phyloP scores from a whole-genome alignment of 2,888 invertebrate genomes.

The Drosophila recens region DNA sequence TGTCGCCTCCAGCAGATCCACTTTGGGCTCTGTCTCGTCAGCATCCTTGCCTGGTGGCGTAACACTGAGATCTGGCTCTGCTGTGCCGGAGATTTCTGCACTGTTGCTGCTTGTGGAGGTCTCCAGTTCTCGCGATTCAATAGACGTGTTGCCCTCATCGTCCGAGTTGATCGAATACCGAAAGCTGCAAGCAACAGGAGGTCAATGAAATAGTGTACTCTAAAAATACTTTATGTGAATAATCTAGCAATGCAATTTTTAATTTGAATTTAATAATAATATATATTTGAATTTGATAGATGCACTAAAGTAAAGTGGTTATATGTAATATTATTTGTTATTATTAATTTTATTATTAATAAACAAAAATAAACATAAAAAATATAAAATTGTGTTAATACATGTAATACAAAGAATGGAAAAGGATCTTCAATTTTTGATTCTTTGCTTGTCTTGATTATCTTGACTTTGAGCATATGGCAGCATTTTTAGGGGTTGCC shows the following conservation, averaged over 20 bases:
- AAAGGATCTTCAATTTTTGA: background rate
- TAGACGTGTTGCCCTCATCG: slow-evolving; percentile 78
- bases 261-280: too few relatives aligned
- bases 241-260: background rate
- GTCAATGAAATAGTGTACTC: background rate
- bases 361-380: background rate
- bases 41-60: slow-evolving; percentile 49
- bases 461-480: slow-evolving; percentile 24
- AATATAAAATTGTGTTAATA: background rate
- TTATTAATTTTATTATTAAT: too few relatives aligned
- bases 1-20: slow-evolving; percentile 69
- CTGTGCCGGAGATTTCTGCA: slow-evolving; percentile 14
- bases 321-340: background rate
- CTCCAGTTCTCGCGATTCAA: slow-evolving; percentile 60
- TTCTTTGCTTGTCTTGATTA: slow-evolving; percentile 9
- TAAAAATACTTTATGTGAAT: background rate
- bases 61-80: slow-evolving; percentile 22
- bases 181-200: slow-evolving; percentile 66
- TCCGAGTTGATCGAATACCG: slow-evolving; percentile 81
- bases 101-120: slow-evolving; percentile 10
- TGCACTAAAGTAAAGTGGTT: too few relatives aligned
- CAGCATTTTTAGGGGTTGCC: slow-evolving; percentile 45
- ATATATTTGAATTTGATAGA: too few relatives aligned
- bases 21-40: slow-evolving; percentile 68
- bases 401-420: too few relatives aligned